A percentile compares a stretch with the other conserved stretches of the same genome.
These are phyloP conservation scores for Ectemnius cavifrons DNA, from an alignment of 2,888 invertebrate genomes.

Conservation along the genomic window DNA sequence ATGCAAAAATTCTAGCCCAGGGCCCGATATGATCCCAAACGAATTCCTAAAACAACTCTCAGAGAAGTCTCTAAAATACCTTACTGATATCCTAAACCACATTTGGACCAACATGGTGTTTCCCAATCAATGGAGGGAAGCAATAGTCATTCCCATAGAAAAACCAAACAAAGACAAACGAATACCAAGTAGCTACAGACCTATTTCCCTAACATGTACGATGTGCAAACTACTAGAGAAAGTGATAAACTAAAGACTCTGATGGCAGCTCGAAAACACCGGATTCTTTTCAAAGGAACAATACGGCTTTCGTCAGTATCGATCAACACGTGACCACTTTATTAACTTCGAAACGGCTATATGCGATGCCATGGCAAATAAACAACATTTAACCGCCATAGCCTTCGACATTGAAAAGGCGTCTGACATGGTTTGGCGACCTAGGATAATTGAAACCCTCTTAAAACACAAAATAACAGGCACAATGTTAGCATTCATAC, in stretches of 20 bases:
- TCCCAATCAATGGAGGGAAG: constrained; percentile 27
- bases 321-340: background rate
- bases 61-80: background rate
- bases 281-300: background rate
- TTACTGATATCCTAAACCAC: constrained; percentile 30
- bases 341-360: constrained; percentile 9
- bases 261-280: constrained; percentile 8
- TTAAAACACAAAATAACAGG: background rate
- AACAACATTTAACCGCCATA: background rate
- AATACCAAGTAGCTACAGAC: constrained; percentile 32
- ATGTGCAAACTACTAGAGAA: constrained; percentile 38
- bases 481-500: constrained; percentile 7
- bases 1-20: constrained; percentile 38
- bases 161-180: constrained; percentile 34
- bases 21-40: constrained; percentile 46
- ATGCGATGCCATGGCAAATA: constrained; percentile 7
- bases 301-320: constrained; percentile 14
- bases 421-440: background rate
- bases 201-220: constrained; percentile 27
- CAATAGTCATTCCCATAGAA: constrained; percentile 36
- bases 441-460: background rate
- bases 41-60: constrained; percentile 31
- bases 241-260: constrained; percentile 34
- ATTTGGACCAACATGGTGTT: constrained; percentile 28
- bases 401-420: constrained; percentile 11